Evolutionary conservation across 2,113 vertebrate genomes (phyloP), one percentile per base, ranked within the genome.

Genomic region (Ovis canadensis): DNA sequence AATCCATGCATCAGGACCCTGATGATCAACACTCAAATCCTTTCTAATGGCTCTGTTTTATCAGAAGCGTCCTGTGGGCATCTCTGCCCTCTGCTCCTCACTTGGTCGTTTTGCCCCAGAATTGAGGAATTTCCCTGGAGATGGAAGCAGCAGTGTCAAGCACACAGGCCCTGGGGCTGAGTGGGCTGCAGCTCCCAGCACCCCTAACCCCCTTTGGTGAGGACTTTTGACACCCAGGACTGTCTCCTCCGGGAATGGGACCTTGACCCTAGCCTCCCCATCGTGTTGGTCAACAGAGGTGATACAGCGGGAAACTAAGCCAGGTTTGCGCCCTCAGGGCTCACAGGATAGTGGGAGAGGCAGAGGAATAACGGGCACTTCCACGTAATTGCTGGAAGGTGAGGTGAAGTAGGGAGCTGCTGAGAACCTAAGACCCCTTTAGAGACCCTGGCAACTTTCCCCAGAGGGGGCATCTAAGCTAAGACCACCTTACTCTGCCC

Each of bases 1-100:
- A 25, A 23, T 1, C 12, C 36, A 17, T 0, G 0, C 6, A 9
- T 23, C 21, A 4, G 80, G 27, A 29, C n/a, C 17, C 5, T 19
- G 13, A 0, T 43, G 55, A 6, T n/a, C 4, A 10, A 25, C 19
- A 43, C 16, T 6, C 13, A 3, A 1, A 5, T 15, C 15, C 11
- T 62, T 67, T 78, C 54, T 8, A 16, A 4, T 29, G 27, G 62
- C 12, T 80, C 25, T 3, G 4, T 55, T 62, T 40, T 7, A n/a
- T 40, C 29, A 2, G 17, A 54, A 57, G 12, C 0, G 2, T 57
- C 36, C 7, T 2, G 29, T 55, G 45, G 16, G n/a, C 27, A 27
- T 50, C 14, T 55, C 48, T 21, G 59, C 31, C 15, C 15, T 36
- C 23, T 33, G 16, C 50, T 17, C 74, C 62, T 86, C 3, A 64